Evolutionary conservation across 2,113 vertebrate species (phyloP), one percentile per base, ranked within the genome.

Genomic region (Phrynosoma blainvillii): DNA sequence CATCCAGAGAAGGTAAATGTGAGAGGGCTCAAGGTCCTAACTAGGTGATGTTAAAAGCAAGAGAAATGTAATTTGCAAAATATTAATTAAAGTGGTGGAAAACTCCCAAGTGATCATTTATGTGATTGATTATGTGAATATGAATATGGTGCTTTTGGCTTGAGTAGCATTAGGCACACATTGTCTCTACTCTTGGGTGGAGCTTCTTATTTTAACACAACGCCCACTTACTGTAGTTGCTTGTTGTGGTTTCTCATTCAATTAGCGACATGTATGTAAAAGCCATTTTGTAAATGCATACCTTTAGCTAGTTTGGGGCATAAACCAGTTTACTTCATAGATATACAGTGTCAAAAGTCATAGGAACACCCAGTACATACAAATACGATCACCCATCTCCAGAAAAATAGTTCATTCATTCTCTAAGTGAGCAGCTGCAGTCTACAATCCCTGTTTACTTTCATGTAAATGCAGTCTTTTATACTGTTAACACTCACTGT

Each of bases 351-450:
- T 66, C 25, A 47, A 54, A 65, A 66, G 16, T 68, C 12, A 52
- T 32, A 40, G 25, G 40, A 85, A 76, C 36, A 77, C 4, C 16
- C 9, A 47, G 36, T 25, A 40, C 0, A 0, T 25, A 66, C 71
- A 59, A 87, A 89, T 87, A 0, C 3, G 14, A 47, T 84, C 36
- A 47, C 56, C 68, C n/a, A 56, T 85, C 2, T 4, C 73, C 1
- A 0, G 59, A 84, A 78, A 82, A 21, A 1, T 0, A 42, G 88
- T 65, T 89, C 54, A 80, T 82, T 87, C 30, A 56, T 85, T 84
- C 87, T 78, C 92, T 79, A 47, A 30, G 84, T 78, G 88, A 92
- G 87, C 89, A 95, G 92, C 89, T 94, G 91, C 90, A 84, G 47
- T 30, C 89, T 94, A 90, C 90, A 82, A 40, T 30, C 77, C 81